These are phyloP conservation scores for Agelastica alni DNA, from an alignment of 2,888 invertebrate species.

Conservation along the genomic window DNA sequence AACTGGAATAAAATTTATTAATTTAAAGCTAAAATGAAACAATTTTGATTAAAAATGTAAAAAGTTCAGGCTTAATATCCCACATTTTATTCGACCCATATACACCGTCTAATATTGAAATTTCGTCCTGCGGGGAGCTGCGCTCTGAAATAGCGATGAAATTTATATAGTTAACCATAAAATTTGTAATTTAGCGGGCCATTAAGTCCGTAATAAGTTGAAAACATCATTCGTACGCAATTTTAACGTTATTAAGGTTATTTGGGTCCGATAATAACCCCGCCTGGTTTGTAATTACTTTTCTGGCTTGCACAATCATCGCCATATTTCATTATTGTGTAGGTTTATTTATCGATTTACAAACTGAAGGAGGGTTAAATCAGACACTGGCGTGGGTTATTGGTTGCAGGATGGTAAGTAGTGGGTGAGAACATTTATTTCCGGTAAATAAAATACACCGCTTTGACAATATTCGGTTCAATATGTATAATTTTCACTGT, in stretches of 20 bases:
- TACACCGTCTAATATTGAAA: conserved; percentile 1
- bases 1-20: no score
- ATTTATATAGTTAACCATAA: conserved; percentile 34
- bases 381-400: conserved; percentile 1
- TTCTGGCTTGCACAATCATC: conserved; percentile 44
- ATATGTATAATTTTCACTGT: no score
- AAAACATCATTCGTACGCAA: conserved; percentile 46
- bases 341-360: conserved; percentile 32
- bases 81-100: background rate
- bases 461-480: no score
- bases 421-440: no score
- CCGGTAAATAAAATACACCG: no score
- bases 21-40: no score
- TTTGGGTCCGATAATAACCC: conserved; percentile 42
- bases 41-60: no score
- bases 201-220: conserved; percentile 46
- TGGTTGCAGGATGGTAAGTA: no score
- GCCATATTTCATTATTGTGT: conserved; percentile 42
- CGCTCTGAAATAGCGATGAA: conserved; percentile 6
- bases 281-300: conserved; percentile 42
- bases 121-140: background rate
- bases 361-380: conserved; percentile 11
- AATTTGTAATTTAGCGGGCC: conserved; percentile 49
- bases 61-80: no score
- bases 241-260: conserved; percentile 46